phyloP scores from a whole-genome alignment of 37 sponge, comb jelly and placozoan genomes.

The Chondrilla cf. caribensis region DNA sequence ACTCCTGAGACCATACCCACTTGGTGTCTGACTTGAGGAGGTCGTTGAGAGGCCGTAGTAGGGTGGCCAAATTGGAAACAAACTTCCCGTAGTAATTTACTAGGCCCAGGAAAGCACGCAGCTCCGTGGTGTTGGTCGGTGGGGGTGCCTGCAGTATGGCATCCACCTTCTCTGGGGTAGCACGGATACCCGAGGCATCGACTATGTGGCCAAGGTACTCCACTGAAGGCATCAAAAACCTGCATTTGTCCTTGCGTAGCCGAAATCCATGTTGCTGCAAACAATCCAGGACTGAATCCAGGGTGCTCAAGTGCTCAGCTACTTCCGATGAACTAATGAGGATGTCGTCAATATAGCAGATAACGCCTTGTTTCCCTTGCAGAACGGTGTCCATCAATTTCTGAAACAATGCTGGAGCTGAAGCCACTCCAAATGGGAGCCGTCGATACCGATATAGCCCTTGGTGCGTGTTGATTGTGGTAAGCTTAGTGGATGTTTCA shows the following conservation, averaged over 20 bases:
- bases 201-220: background rate
- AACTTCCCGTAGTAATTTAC: conserved; percentile 12
- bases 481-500: background rate
- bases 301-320: background rate
- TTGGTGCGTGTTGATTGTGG: background rate
- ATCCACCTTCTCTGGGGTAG: background rate
- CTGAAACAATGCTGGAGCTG: conserved; percentile 22
- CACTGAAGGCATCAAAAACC: background rate
- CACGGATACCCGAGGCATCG: background rate
- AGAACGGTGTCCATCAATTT: conserved; percentile 9
- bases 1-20: background rate
- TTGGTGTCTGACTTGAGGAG: background rate
- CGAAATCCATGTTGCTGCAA: background rate
- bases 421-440: conserved; percentile 12
- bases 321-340: background rate
- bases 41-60: background rate
- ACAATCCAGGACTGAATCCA: background rate
- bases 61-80: background rate
- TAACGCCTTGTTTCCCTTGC: background rate
- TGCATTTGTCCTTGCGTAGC: background rate
- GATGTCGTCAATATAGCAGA: conserved; percentile 26
- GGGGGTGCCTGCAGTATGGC: background rate
- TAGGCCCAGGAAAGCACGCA: conserved; percentile 17
- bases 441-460: background rate
- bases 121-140: background rate